Conservation (phyloP, 1,140 invertebrate genomes). For the Bacillus rossius region DNA sequence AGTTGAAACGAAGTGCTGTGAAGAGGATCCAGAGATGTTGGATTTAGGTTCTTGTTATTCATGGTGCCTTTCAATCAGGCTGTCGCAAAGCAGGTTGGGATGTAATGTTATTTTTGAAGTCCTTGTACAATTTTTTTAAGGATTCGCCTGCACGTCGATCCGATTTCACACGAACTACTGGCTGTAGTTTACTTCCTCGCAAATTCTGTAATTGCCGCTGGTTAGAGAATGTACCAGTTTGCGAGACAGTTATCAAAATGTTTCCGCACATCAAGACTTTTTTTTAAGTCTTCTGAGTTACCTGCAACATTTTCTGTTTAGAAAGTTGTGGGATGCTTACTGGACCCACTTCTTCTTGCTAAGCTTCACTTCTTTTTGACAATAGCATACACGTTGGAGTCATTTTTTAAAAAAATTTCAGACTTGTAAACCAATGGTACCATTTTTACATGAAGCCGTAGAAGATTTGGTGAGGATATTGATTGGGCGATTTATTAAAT, state of each 20-base stretch:
- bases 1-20: no score
- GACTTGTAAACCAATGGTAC: no score
- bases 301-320: no score
- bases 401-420: no score
- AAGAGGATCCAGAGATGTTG: constrained; percentile 12
- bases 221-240: constrained; percentile 17
- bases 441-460: no score
- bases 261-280: constrained; percentile 2
- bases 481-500: no score
- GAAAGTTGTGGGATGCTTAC: no score
- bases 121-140: constrained; percentile 16
- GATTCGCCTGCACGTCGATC: constrained; percentile 13
- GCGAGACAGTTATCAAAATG: not conserved
- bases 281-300: not conserved
- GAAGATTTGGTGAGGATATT: no score
- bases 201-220: constrained; percentile 21
- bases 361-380: no score
- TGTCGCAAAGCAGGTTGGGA: constrained; percentile 14
- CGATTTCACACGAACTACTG: constrained; percentile 10
- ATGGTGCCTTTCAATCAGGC: constrained; percentile 21
- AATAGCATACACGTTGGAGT: no score
- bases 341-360: no score
- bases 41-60: constrained; percentile 18
- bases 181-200: constrained; percentile 13
- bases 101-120: constrained; percentile 8